Evolutionary conservation across 1,140 invertebrate species (phyloP).

Genomic region (Potamilus streckersoni): DNA sequence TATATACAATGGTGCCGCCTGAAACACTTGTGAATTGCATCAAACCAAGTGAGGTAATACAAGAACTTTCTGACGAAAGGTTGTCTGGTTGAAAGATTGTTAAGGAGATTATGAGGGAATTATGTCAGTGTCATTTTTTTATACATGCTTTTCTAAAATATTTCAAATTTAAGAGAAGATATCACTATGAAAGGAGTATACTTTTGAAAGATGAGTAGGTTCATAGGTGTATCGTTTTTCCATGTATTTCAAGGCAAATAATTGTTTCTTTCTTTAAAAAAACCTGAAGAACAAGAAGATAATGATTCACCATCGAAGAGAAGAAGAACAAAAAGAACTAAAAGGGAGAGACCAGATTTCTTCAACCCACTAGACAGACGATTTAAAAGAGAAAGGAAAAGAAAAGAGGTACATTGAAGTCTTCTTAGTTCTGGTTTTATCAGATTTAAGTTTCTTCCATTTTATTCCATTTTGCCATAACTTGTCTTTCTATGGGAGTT

Average conservation of each 20-base stretch:
- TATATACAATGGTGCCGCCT: too few relatives aligned
- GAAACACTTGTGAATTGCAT: too few relatives aligned
- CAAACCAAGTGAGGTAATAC: too few relatives aligned
- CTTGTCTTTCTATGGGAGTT: too few relatives aligned
- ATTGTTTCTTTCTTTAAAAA: background rate
- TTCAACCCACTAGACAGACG: conserved; percentile 50
- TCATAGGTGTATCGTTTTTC: background rate
- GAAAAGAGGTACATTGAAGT: conserved; percentile 21
- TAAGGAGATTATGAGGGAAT: too few relatives aligned
- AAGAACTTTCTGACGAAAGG: too few relatives aligned
- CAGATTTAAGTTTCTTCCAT: background rate
- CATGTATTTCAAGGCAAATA: background rate
- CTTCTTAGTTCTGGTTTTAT: background rate
- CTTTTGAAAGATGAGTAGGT: too few relatives aligned
- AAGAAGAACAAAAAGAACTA: conserved; percentile 48
- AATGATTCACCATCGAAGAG: conserved; percentile 37
- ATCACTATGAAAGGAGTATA: too few relatives aligned
- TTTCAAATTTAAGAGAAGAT: too few relatives aligned
- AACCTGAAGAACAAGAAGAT: conserved; percentile 37
- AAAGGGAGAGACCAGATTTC: conserved; percentile 52
- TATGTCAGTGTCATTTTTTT: too few relatives aligned
- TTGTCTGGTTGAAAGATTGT: too few relatives aligned
- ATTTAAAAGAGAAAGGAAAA: conserved; percentile 29
- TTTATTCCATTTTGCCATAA: background rate
- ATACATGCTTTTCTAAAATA: too few relatives aligned